A percentile compares a stretch with the other conserved stretches of the same genome.
Conservation (phyloP, 2,888 invertebrate species). For the Lasioglossum leucozonium region DNA sequence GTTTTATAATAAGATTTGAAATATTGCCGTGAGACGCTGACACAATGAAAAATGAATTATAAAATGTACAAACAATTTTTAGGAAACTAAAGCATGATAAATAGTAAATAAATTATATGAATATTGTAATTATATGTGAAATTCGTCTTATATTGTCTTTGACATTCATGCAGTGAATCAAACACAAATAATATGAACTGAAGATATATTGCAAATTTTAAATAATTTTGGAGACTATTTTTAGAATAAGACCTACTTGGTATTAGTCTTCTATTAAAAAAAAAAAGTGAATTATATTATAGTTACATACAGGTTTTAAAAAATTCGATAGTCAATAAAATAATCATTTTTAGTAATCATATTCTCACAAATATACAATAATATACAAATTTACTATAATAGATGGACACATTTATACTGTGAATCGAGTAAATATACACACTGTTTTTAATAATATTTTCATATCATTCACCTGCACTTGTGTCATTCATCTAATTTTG, state of each 20-base stretch:
- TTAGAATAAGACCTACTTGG: background rate
- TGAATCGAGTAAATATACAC: background rate
- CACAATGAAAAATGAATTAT: background rate
- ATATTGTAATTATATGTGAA: background rate
- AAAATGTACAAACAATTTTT: background rate
- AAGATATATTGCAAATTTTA: background rate
- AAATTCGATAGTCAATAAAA: background rate
- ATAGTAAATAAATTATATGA: background rate
- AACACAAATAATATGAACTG: too few species aligned
- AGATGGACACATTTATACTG: slow-evolving; percentile 33
- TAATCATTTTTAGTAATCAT: slow-evolving; percentile 20
- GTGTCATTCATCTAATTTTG: slow-evolving; percentile 10
- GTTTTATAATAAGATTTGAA: background rate
- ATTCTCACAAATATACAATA: slow-evolving; percentile 48
- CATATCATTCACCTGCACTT: slow-evolving; percentile 16
- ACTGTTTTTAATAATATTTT: slow-evolving; percentile 27
- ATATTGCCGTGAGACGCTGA: background rate
- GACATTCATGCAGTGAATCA: too few species aligned
- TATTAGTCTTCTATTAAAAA: background rate
- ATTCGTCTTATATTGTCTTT: background rate
- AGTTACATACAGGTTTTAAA: background rate
- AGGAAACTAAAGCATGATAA: background rate
- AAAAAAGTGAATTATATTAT: background rate
- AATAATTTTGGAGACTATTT: too few species aligned
- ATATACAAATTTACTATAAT: slow-evolving; percentile 44